phyloP scores from a whole-genome alignment of 2,888 invertebrate genomes.

The Drosophila anceps region DNA sequence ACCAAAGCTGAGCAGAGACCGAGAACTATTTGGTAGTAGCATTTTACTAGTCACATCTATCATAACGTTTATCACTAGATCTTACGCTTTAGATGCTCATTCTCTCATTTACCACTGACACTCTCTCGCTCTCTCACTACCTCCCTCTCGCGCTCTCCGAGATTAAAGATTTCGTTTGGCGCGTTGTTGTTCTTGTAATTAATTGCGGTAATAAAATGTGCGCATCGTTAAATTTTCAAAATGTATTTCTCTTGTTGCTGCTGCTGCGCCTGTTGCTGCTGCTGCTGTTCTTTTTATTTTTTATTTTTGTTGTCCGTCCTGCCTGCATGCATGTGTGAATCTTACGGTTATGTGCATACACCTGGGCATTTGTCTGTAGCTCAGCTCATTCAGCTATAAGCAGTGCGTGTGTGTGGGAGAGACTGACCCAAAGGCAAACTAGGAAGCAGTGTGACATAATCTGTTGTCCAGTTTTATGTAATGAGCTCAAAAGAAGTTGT shows the following conservation, averaged over 20 bases:
- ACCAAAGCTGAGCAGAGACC: slow-evolving; percentile 36
- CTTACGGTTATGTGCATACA: slow-evolving; percentile 64
- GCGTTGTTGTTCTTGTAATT: slow-evolving; percentile 80
- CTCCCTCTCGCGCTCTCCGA: slow-evolving; percentile 21
- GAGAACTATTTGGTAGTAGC: slow-evolving; percentile 79
- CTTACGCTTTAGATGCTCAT: slow-evolving; percentile 37
- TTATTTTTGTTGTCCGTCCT: slow-evolving; percentile 22
- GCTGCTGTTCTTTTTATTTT: slow-evolving; percentile 22
- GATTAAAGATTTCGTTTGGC: slow-evolving; percentile 65
- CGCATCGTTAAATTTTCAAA: slow-evolving; percentile 81
- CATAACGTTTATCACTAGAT: slow-evolving; percentile 72
- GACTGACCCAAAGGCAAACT: not conserved
- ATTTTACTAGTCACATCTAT: slow-evolving; percentile 81
- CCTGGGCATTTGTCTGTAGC: slow-evolving; percentile 37
- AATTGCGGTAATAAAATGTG: slow-evolving; percentile 84
- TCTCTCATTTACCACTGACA: slow-evolving; percentile 12
- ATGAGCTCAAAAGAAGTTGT: slow-evolving; percentile 40
- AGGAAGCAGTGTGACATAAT: slow-evolving; percentile 58
- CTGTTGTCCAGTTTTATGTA: slow-evolving; percentile 20
- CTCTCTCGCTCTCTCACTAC: slow-evolving; percentile 11
- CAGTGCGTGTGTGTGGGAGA: slow-evolving; percentile 7
- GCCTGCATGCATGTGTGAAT: slow-evolving; percentile 72
- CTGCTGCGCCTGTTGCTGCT: slow-evolving; percentile 24
- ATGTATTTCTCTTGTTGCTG: slow-evolving; percentile 72
- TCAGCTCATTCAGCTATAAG: slow-evolving; percentile 20